These are phyloP conservation scores for Spialia ferax DNA, from an alignment of 2,888 invertebrate species.

Conservation along the genomic window DNA sequence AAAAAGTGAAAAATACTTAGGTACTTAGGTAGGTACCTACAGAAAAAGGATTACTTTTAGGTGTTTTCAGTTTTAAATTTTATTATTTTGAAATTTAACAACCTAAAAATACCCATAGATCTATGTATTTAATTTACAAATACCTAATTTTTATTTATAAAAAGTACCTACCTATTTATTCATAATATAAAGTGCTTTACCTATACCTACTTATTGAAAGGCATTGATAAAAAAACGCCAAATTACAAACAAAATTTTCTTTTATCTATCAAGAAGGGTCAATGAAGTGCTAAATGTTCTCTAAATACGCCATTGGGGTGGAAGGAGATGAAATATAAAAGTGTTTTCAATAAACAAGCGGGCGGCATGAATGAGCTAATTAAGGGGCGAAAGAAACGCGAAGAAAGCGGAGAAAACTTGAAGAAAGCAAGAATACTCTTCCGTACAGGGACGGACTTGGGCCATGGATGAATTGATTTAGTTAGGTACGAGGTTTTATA, in stretches of 20 bases:
- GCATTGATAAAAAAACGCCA: neutral
- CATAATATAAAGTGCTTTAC: too few relatives aligned
- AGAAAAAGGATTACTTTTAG: too few relatives aligned
- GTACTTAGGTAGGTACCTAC: too few relatives aligned
- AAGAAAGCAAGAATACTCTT: constrained; percentile 84
- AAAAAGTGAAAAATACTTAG: too few relatives aligned
- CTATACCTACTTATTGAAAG: too few relatives aligned
- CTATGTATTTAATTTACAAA: too few relatives aligned
- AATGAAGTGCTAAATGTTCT: constrained; percentile 63
- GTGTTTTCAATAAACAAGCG: constrained; percentile 83
- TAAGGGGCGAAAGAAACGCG: constrained; percentile 84
- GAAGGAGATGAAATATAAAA: constrained; percentile 78
- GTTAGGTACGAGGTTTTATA: too few relatives aligned
- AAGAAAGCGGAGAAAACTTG: constrained; percentile 84
- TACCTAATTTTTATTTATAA: too few relatives aligned
- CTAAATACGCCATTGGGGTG: constrained; percentile 71
- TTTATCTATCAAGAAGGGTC: constrained; percentile 44
- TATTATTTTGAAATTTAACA: too few relatives aligned
- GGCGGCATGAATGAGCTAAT: constrained; percentile 83
- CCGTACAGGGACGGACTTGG: constrained; percentile 58
- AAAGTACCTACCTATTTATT: too few relatives aligned
- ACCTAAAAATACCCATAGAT: too few relatives aligned
- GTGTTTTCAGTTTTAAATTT: too few relatives aligned
- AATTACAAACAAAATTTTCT: constrained; percentile 11
- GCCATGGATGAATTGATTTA: neutral